These are phyloP conservation scores for Netelia inedita DNA, from an alignment of 2,888 invertebrate genomes.

Conservation along the genomic window DNA sequence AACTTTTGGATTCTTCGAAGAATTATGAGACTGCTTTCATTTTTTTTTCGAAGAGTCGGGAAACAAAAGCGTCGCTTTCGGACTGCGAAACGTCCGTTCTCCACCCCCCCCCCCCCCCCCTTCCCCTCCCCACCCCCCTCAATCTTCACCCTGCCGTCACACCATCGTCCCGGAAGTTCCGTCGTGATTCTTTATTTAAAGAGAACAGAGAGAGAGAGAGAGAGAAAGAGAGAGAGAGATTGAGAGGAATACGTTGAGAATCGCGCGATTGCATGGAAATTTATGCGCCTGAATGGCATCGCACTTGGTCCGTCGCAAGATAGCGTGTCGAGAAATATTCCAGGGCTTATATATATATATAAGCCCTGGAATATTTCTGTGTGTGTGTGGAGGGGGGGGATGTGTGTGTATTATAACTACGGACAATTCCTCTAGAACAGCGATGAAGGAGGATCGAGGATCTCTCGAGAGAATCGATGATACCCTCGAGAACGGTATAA, in stretches of 20 bases:
- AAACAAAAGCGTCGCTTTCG: too few relatives aligned
- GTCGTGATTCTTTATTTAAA: background rate
- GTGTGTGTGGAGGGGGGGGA: too few relatives aligned
- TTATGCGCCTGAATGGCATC: conserved; percentile 27
- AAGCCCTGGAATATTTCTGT: too few relatives aligned
- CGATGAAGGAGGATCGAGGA: background rate
- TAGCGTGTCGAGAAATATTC: background rate
- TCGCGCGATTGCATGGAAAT: conserved; percentile 23
- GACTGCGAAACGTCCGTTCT: too few relatives aligned
- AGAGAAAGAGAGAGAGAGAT: background rate
- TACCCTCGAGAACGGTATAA: background rate
- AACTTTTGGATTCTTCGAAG: too few relatives aligned
- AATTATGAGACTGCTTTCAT: too few relatives aligned
- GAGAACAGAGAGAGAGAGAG: background rate
- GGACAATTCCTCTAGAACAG: background rate
- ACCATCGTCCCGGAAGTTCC: background rate
- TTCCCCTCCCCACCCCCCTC: too few relatives aligned
- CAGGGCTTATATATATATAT: background rate
- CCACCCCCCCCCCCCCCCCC: too few relatives aligned
- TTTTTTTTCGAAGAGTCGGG: too few relatives aligned
- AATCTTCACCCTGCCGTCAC: background rate
- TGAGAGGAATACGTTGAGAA: background rate
- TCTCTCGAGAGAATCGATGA: conserved; percentile 1
- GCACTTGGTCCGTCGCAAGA: background rate
- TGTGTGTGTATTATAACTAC: background rate